Evolutionary conservation across 2,888 invertebrate genomes (phyloP).

Genomic region (Colostygia pectinataria): DNA sequence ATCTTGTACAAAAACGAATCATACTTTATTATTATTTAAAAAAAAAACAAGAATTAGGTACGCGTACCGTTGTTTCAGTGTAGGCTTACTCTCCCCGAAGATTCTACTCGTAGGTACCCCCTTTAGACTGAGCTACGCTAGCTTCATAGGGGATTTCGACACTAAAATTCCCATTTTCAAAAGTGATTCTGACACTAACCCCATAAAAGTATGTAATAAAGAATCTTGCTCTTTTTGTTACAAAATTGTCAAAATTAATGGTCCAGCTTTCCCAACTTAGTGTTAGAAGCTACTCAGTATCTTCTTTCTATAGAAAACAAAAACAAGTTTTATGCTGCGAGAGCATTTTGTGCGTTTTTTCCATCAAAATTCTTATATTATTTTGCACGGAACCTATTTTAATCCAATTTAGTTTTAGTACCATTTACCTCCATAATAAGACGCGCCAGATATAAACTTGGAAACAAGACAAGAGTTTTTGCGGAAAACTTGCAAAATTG

Average conservation of each 20-base stretch:
- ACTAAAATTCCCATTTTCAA: too few relatives aligned
- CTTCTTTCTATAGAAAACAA: background rate
- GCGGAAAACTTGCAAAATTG: slow-evolving; percentile 4
- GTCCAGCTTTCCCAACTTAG: background rate
- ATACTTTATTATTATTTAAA: too few relatives aligned
- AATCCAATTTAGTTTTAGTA: slow-evolving; percentile 29
- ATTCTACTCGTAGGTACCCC: too few relatives aligned
- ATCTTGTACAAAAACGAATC: too few relatives aligned
- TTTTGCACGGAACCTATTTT: slow-evolving; percentile 21
- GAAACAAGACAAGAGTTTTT: slow-evolving; percentile 11
- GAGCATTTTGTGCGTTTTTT: slow-evolving; percentile 7
- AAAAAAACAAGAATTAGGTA: too few relatives aligned
- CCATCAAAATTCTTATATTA: slow-evolving; percentile 12
- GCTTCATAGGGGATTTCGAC: too few relatives aligned
- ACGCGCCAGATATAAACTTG: slow-evolving; percentile 11
- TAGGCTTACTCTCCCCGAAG: too few relatives aligned
- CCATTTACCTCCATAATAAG: slow-evolving; percentile 20
- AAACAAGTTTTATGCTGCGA: background rate
- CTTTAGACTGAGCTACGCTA: too few relatives aligned
- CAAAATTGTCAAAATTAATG: background rate
- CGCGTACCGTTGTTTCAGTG: too few relatives aligned
- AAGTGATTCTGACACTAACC: too few relatives aligned
- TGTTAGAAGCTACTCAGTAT: too few relatives aligned
- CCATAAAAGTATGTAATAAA: too few relatives aligned
- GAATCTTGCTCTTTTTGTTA: background rate